A percentile compares a stretch with the other conserved stretches of the same genome.
Evolutionary conservation across 1,140 invertebrate species (phyloP).

Genomic region (Muscidifurax raptorellus): DNA sequence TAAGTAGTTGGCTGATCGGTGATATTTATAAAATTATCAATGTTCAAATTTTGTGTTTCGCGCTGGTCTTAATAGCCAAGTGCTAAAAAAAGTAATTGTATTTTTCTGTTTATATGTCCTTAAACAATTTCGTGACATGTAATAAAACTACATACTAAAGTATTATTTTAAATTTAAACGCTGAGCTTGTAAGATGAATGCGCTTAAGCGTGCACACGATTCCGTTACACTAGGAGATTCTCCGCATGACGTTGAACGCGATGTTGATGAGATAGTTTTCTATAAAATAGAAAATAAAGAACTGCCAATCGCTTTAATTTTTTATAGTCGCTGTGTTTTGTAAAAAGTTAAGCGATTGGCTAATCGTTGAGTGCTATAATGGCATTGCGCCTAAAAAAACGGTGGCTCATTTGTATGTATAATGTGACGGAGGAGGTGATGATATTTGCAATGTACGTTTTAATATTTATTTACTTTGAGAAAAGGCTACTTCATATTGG

Average conservation of each 20-base stretch:
- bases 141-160: slow-evolving; percentile 64
- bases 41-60: slow-evolving; percentile 15
- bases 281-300: slow-evolving; percentile 55
- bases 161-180: slow-evolving; percentile 71
- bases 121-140: slow-evolving; percentile 55
- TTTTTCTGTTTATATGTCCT: slow-evolving; percentile 57
- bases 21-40: slow-evolving; percentile 18
- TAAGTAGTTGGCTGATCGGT: slow-evolving; percentile 7
- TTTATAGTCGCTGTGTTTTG: slow-evolving; percentile 67
- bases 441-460: slow-evolving; percentile 51
- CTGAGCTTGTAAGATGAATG: slow-evolving; percentile 54
- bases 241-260: slow-evolving; percentile 45
- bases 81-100: slow-evolving; percentile 54
- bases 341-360: slow-evolving; percentile 71
- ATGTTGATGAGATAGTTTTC: slow-evolving; percentile 47
- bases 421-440: slow-evolving; percentile 39
- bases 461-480: slow-evolving; percentile 52
- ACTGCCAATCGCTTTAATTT: slow-evolving; percentile 67
- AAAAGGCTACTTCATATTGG: slow-evolving; percentile 50
- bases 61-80: slow-evolving; percentile 45
- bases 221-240: slow-evolving; percentile 49
- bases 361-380: slow-evolving; percentile 51
- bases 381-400: slow-evolving; percentile 32
- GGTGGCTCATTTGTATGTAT: slow-evolving; percentile 48
- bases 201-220: slow-evolving; percentile 48